Conservation (phyloP, 1,140 invertebrate genomes). For the Hylaeus volcanicus region DNA sequence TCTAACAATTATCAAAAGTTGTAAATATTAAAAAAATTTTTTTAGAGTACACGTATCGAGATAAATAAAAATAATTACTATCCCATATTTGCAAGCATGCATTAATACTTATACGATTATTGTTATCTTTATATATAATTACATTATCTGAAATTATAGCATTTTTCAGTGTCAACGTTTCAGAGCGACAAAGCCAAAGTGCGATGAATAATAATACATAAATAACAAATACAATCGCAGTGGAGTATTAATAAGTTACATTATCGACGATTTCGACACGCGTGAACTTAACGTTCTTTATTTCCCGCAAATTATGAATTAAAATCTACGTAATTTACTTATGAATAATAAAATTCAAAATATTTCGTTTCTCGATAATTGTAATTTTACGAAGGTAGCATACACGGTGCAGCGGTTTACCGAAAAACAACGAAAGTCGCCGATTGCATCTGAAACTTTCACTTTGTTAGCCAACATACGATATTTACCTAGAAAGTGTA, state of each 20-base stretch:
- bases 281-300: neutral
- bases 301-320: neutral
- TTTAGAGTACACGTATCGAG: too few relatives aligned
- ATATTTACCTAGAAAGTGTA: constrained; percentile 52
- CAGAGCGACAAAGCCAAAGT: neutral
- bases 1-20: neutral
- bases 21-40: too few relatives aligned
- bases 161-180: constrained; percentile 25
- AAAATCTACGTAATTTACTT: neutral
- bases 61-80: too few relatives aligned
- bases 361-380: neutral
- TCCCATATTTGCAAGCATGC: neutral
- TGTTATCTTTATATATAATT: neutral
- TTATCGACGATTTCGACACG: neutral
- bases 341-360: too few relatives aligned
- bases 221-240: neutral
- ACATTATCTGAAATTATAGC: neutral
- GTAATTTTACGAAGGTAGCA: neutral
- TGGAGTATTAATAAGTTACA: neutral
- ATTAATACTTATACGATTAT: neutral
- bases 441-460: constrained; percentile 46
- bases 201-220: neutral
- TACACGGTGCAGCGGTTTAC: neutral
- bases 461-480: constrained; percentile 43
- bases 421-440: constrained; percentile 39